Base-by-base conservation (phyloP, 2,113 vertebrate species). In the Camelus dromedarius region DNA sequence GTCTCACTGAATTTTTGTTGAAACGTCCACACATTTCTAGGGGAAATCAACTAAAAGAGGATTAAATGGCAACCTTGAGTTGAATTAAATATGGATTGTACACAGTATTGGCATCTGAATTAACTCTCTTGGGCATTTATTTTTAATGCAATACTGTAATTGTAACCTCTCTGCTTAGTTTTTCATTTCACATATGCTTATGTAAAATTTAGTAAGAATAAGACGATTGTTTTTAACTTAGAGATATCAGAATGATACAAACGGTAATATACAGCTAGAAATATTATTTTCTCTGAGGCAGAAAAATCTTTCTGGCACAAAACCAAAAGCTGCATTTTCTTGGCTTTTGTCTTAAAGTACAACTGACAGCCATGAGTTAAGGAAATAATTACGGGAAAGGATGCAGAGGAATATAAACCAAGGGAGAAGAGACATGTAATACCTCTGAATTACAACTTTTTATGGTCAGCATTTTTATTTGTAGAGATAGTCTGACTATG, bases 391-490 rank as follows among this genome's bases (percentile, higher is more conserved):
- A 69, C 5, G 0, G 30, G 66, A 72, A 94, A 97, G 35, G n/a
- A 93, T 82, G 48, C 84, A 79, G 85, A 73, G 28, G 89, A 84
- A 76, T 93, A 96, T 95, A 97, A 96, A 96, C 70, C 91, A 69
- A 69, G 66, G 91, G 62, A 91, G 66, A 80, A 77, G 76, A 92
- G 81, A 96, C 81, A 73, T 89, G 62, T 67, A 94, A 93, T 89
- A 69, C 50, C 76, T 76, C 48, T 91, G 96, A 97, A 95, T 97
- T 96, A 97, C 42, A 89, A 84, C 88, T 90, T 67, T 79, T 18
- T 56, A 70, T 58, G 81, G 85, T 91, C 91, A 93, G 96, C 66
- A 69, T 77, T 93, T 95, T 96, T 94, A 96, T 94, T 92, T 92
- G 93, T 84, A 81, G 94, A 94, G 72, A 76, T 76, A 87, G 84